Base-by-base conservation (phyloP, 2,113 vertebrate genomes). In the Reinhardtius hippoglossoides region DNA sequence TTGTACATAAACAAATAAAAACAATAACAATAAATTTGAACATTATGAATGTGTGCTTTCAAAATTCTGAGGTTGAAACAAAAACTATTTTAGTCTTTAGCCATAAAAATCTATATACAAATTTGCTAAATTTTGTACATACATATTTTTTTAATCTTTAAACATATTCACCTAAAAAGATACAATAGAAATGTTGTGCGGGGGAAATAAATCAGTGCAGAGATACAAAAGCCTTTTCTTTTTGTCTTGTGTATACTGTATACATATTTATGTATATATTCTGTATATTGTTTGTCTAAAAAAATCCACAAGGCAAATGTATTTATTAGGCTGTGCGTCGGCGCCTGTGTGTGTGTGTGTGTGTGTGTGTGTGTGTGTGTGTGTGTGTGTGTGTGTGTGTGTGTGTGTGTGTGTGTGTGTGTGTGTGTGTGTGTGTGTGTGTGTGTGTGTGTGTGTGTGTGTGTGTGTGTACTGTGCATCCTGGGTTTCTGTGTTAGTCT, bases 401-500 rank as follows among this genome's bases (percentile, higher is more conserved):
- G 23, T 23, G 23, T 23, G 23, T 23, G 23, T 23, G 23, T 23
- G 23, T 23, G 23, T 23, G 23, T 23, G 23, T 23, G 23, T 23
- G 23, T 23, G 23, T 23, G 23, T 23, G 23, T 23, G 23, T 23
- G 23, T 23, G 23, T 23, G 23, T 23, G 23, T 23, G 23, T 23
- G 23, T 23, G 23, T 23, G 23, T 67, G 64, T 74, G 26, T 71
- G 62, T 65, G 57, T 78, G 42, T 46, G 60, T 71, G 40, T 59
- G 59, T 35, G 50, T 67, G 60, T 83, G 21, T 80, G 24, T 70
- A 62, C 75, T 81, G 81, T 83, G 70, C 88, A 86, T 87, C 44
- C 57, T 44, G 80, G 76, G 64, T 76, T 75, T 81, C 60, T 88
- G 81, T 87, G 80, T 79, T 85, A 67, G 76, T 88, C 81, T 91